These are phyloP conservation scores for Silurus glanis DNA, from an alignment of 2,113 vertebrate genomes.

Conservation along the genomic window DNA sequence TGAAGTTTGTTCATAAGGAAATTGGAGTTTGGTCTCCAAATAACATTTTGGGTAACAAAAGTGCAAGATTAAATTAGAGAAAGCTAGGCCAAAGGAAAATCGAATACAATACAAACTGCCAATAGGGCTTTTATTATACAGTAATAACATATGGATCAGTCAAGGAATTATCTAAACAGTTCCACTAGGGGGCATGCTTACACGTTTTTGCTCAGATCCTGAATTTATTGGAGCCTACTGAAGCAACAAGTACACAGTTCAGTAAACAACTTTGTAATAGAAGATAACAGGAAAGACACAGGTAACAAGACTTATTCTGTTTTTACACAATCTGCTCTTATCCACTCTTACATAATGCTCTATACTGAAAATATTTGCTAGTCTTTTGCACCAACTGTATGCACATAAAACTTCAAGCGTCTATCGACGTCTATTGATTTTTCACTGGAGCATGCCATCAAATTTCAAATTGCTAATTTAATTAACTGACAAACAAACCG, in stretches of 20 bases:
- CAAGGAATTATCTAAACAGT: not conserved
- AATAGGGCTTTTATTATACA: not conserved
- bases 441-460: not conserved
- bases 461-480: not conserved
- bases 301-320: not conserved
- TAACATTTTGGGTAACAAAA: not conserved
- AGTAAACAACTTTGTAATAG: not conserved
- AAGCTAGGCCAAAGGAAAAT: not conserved
- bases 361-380: not conserved
- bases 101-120: not conserved
- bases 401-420: not conserved
- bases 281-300: not conserved
- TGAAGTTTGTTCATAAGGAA: constrained; percentile 4
- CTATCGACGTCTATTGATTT: not conserved
- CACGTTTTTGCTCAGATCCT: not conserved
- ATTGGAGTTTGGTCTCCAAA: not conserved
- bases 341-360: not conserved
- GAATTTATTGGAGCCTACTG: not conserved
- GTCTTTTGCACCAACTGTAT: not conserved
- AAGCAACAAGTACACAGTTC: not conserved
- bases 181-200: constrained; percentile 13
- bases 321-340: not conserved
- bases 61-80: not conserved
- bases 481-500: too few species aligned
- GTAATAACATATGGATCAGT: not conserved